Base-by-base conservation (phyloP, 1,140 invertebrate genomes). In the Drosophila nikananu region DNA sequence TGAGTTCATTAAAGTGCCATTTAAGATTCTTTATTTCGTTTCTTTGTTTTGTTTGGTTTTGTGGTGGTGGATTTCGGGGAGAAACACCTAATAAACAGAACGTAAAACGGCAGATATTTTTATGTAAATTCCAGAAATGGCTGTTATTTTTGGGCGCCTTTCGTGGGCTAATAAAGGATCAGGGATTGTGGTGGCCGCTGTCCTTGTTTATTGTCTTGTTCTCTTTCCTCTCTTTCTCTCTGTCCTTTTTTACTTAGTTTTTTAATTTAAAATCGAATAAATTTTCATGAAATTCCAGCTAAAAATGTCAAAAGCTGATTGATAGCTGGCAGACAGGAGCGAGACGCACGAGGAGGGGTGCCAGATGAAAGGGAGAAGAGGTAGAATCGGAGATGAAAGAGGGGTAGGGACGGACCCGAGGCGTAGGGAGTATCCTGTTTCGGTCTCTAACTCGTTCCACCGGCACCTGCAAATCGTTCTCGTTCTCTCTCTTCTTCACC, bases 241-340 rank as follows among this genome's bases (percentile, higher is more conserved):
- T 60, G 21, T 21, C 21, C n/a, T 51, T 32, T 49, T 72, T 48
- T 54, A 10, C 6, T 51, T 46, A 60, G 57, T 52, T 58, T 65
- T 89, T 90, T 86, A 90, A 91, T 90, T 90, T 90, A 90, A 90
- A 90, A 90, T 91, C 86, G 86, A 90, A 90, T 90, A 91, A 90
- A 90, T 90, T 90, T 89, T 86, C 81, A 90, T 71, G 79, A 75
- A 90, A 90, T 90, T 90, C 86, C 86, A 82, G 86, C 82, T 90
- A 90, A 90, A 90, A 90, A 90, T 90, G 86, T 90, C 86, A 90
- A 90, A 90, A 90, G 82, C 86, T 90, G 86, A 90, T 90, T 90
- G 86, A 90, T 90, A 90, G 86, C 86, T 82, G 86, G 79, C 86
- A 90, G 86, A 90, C 86, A 90, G 86, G 61, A 80, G 46, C 57